These are phyloP conservation scores for Spea bombifrons DNA, from an alignment of 2,113 vertebrate genomes.

Conservation along the genomic window DNA sequence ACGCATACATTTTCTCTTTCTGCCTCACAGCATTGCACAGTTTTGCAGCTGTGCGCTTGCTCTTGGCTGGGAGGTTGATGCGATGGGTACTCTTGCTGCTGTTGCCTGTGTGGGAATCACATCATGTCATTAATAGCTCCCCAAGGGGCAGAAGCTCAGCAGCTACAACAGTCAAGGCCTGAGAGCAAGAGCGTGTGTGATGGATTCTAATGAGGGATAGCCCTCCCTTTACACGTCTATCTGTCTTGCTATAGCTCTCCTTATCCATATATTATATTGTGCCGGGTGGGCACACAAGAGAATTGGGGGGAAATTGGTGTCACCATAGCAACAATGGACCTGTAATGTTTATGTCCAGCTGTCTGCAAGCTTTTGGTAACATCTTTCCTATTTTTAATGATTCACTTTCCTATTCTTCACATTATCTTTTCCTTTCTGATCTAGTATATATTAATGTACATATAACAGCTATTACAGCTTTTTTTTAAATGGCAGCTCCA, in stretches of 20 bases:
- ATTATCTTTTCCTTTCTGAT: too few relatives aligned
- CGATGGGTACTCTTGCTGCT: conserved; percentile 17
- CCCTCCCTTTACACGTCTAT: background rate
- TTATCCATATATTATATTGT: too few relatives aligned
- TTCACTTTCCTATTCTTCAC: too few relatives aligned
- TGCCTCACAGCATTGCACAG: background rate
- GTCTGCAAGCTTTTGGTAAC: too few relatives aligned
- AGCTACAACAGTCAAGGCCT: conserved; percentile 10
- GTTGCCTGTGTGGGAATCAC: conserved; percentile 15
- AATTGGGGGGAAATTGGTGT: too few relatives aligned
- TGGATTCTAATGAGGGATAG: conserved; percentile 24
- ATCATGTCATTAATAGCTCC: conserved; percentile 33
- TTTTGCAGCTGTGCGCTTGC: conserved; percentile 37
- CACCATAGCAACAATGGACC: too few relatives aligned
- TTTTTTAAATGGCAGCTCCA: background rate
- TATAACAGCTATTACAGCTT: too few relatives aligned
- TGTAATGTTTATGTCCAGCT: too few relatives aligned
- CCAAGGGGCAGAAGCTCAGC: conserved; percentile 15
- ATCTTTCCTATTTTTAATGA: too few relatives aligned
- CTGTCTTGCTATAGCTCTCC: background rate
- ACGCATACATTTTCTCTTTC: conserved; percentile 1
- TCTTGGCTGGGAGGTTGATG: conserved; percentile 21
- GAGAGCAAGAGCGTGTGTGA: background rate
- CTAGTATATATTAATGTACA: too few relatives aligned
- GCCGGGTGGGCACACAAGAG: too few relatives aligned